These are phyloP conservation scores for Microcebus tavaratra DNA, from an alignment of 2,113 vertebrate genomes.

Conservation along the genomic window DNA sequence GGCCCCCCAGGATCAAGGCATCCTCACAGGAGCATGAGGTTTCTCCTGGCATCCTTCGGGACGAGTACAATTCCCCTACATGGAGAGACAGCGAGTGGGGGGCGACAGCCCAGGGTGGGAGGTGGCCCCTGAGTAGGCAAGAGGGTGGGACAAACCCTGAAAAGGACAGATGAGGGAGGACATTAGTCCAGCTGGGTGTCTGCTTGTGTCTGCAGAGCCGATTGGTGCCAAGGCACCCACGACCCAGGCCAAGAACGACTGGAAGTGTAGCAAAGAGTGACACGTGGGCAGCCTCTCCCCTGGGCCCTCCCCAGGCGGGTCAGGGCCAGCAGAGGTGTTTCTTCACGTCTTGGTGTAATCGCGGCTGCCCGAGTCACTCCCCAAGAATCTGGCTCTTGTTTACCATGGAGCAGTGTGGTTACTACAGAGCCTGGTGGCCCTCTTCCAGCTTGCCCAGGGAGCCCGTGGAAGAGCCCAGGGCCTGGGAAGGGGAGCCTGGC, in stretches of 20 bases:
- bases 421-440: not conserved
- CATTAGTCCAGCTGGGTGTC: not conserved
- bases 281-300: not conserved
- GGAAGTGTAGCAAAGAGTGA: not conserved
- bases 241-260: not conserved
- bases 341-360: conserved; percentile 39
- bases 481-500: not conserved
- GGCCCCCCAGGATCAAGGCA: not conserved
- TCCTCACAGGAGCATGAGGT: not conserved
- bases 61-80: not conserved
- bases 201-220: not conserved
- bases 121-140: not conserved
- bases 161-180: not conserved
- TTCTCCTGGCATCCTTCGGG: not conserved
- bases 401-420: conserved; percentile 46
- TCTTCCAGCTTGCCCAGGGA: conserved; percentile 46
- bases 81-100: not conserved
- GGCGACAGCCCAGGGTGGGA: not conserved
- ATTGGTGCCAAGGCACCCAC: not conserved
- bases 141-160: not conserved
- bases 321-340: conserved; percentile 15
- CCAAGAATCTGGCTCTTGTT: conserved; percentile 72
- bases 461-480: not conserved
- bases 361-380: conserved; percentile 43
- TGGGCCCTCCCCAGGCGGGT: not conserved